Base-by-base conservation (phyloP, 2,888 invertebrate genomes). In the Epistrophe eligans region DNA sequence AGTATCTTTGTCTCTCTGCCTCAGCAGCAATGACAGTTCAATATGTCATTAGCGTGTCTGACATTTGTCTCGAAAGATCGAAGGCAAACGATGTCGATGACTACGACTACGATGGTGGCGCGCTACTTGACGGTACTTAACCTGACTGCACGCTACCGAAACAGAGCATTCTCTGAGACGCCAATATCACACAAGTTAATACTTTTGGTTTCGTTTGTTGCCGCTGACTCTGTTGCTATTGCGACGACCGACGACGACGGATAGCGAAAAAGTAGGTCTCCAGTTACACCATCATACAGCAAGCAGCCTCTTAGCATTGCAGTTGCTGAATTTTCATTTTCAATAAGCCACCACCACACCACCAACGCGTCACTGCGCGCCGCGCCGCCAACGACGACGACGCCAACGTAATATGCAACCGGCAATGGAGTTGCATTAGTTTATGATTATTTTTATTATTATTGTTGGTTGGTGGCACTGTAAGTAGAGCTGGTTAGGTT, bases 311-410 rank as follows among this genome's bases (percentile, higher is more conserved):
- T 4, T 4, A 13, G 11, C 40, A 24, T 13, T 57, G 24, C 15
- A 55, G 50, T 57, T 71, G 84, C 70, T 79, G 50, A 76, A 76
- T 80, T 84, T 80, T 79, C 80, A 70, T 80, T 84, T 84, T 80
- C 84, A 76, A 72, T 77, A 84, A 71, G 80, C 80, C 74, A 71
- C 76, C 60, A 28, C 19, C 38, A 45, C 24, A 48, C 66, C 32
- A 32, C 32, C 32, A 32, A 32, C 66, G 17, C 11, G 24, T 24
- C 24, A 3, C 32, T 11, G 8, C 24, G n/a, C 9, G 24, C 32
- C n/a, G 8, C 24, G n/a, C 9, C 38, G 19, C 19, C 70, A 19
- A 3, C 67, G n/a, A 11, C 67, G n/a, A 11, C 32, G 15, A 48
- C 55, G 45, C 60, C 45, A 58, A 15, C 48, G 24, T 62, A 40